phyloP scores from a whole-genome alignment of 2,113 vertebrate species.

The Carlito syrichta region DNA sequence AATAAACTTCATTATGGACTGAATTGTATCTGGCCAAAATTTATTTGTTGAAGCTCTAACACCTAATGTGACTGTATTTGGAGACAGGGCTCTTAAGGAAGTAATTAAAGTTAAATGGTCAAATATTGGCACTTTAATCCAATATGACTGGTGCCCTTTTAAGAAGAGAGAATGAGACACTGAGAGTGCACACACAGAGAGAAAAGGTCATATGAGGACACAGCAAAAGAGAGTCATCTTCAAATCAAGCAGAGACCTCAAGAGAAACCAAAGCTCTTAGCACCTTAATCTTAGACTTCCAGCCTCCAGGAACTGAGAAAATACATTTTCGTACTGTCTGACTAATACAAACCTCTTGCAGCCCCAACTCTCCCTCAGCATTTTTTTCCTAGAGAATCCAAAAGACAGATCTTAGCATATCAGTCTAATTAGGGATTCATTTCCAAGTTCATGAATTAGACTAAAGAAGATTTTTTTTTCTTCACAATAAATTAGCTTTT shows the following conservation, averaged over 20 bases:
- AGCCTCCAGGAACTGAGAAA: neutral
- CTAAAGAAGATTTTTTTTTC: neutral
- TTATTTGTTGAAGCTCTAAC: neutral
- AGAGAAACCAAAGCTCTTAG: neutral
- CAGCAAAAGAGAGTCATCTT: neutral
- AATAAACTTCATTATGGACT: neutral
- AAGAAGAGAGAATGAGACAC: neutral
- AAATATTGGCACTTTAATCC: neutral
- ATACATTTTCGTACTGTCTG: neutral
- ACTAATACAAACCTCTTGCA: neutral
- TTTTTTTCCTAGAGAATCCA: neutral
- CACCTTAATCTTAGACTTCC: neutral
- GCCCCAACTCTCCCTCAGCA: neutral
- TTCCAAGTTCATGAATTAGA: neutral
- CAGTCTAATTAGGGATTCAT: neutral
- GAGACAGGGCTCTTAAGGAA: neutral
- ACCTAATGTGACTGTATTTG: neutral
- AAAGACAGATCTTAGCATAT: neutral
- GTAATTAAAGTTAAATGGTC: neutral
- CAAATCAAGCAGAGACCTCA: neutral
- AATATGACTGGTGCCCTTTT: neutral
- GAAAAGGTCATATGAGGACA: neutral
- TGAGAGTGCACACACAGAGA: fast-evolving
- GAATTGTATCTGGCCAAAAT: neutral
- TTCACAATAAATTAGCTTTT: neutral